Evolutionary conservation across 2,888 invertebrate genomes (phyloP), one percentile per base, ranked within the genome.

Genomic region (Macropis europaea): DNA sequence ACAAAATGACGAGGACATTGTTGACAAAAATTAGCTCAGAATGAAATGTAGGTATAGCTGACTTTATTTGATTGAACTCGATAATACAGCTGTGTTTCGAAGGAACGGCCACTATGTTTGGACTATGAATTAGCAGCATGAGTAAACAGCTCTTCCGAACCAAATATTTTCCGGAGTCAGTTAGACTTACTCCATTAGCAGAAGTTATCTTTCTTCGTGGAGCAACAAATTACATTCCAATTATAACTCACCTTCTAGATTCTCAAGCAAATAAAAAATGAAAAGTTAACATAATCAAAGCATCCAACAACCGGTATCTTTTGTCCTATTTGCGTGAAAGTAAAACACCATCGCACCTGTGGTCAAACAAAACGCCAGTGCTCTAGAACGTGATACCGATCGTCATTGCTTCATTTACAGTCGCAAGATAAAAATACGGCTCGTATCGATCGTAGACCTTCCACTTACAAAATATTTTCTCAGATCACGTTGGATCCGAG

Each of bases 31-130:
- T n/a, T n/a, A n/a, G n/a, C n/a, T n/a, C n/a, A n/a, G n/a, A 62
- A 17, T 43, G 17, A 26, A 30, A 63, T 30, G 17, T 34, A 13
- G 19, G 38, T 22, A 28, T 36, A 24, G 9, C 34, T 13, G 34
- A 32, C 67, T 56, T 50, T 42, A 66, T 69, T 69, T 50, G 50
- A 30, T 24, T 17, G 67, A 57, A 57, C 54, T 50, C 57, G 68
- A 66, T 66, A 57, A 56, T 68, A 48, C 47, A 64, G 54, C 48
- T 69, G 66, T 48, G 48, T 53, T 53, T 19, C 9, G 34, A 11
- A n/a, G 19, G 36, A 54, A 54, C 54, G 56, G 15, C 48, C 54
- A 56, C 13, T 69, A 34, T 67, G 56, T 66, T 48, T 66, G 67
- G 56, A 38, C 50, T 69, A 22, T 30, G 50, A 69, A 69, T 69